Percentiles rank a stretch among this genome's conserved stretches.
Evolutionary conservation across 2,888 invertebrate genomes (phyloP).

Genomic region (Ophioninae sp.): DNA sequence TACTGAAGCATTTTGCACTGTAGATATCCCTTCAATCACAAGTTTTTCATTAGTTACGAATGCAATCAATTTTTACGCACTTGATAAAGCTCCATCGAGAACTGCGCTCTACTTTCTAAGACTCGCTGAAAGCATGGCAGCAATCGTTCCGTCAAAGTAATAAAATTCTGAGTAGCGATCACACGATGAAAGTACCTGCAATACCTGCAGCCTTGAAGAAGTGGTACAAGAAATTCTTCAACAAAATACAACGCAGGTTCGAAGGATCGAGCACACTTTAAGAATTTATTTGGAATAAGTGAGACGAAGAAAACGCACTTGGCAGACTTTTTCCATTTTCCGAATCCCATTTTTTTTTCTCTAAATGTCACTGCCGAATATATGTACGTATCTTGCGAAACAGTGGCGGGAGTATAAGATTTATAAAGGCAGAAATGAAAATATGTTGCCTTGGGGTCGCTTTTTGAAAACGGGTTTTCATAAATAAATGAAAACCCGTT

Average conservation of each 20-base stretch:
- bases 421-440: constrained; percentile 35
- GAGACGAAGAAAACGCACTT: constrained; percentile 22
- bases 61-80: not conserved
- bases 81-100: not conserved
- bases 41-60: not conserved
- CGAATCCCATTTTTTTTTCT: constrained; percentile 51
- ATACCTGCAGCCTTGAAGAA: constrained; percentile 11
- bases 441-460: constrained; percentile 36
- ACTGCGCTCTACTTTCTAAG: not conserved
- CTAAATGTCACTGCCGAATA: not conserved
- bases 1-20: not conserved
- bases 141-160: constrained; percentile 3
- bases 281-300: constrained; percentile 46
- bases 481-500: not conserved
- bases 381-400: constrained; percentile 7
- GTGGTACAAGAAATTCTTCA: not conserved
- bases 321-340: constrained; percentile 45
- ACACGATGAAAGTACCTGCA: constrained; percentile 3
- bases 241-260: not conserved
- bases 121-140: not conserved
- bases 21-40: too few species aligned
- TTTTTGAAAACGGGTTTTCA: too few species aligned
- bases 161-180: not conserved
- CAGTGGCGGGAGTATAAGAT: constrained; percentile 16
- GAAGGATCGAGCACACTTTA: constrained; percentile 19